Evolutionary conservation across 2,113 vertebrate species (phyloP), one percentile per base, ranked within the genome.

Genomic region (Tenrec ecaudatus): DNA sequence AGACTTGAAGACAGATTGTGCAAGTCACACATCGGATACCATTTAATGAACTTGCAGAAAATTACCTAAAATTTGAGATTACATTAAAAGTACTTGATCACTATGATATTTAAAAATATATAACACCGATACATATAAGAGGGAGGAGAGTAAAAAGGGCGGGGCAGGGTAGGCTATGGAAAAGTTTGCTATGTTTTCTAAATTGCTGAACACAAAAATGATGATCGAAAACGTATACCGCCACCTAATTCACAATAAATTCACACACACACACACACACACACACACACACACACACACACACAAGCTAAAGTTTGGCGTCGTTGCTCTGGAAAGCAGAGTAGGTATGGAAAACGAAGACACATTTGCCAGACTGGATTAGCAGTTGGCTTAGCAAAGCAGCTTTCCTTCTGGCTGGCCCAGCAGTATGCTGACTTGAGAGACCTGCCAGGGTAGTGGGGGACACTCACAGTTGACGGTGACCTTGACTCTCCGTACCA

Each of bases 401-500:
- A 16, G 38, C 38, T 38, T 40, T 33, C 47, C 40, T 6, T 2
- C 3, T 5, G 36, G 20, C 27, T 64, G 38, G 19, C 9, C 8
- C 0, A 29, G 43, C 0, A 14, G 0, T 7, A 17, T 19, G 11
- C 6, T 12, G 12, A 10, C 9, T 29, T n/a, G 5, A 7, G 0
- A 6, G 6, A 31, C 3, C 0, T 8, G 3, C 4, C 3, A 0
- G 22, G 15, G 8, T 2, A 6, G 3, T 0, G 0, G 0, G 1
- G 5, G 31, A 8, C 16, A 98, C 99, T 99, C 97, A 99, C 99
- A 99, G 98, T 99, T 99, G 94, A 99, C 99, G 0, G 98, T 99
- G 97, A 99, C 98, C 98, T 99, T 98, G 58, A 99, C 98, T 82
- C 99, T 98, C 96, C 98, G 98, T 9, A 98, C 98, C 5, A 99